These are phyloP conservation scores for Chlamydotis undulata DNA, from an alignment of 2,113 vertebrate species.

Conservation along the genomic window DNA sequence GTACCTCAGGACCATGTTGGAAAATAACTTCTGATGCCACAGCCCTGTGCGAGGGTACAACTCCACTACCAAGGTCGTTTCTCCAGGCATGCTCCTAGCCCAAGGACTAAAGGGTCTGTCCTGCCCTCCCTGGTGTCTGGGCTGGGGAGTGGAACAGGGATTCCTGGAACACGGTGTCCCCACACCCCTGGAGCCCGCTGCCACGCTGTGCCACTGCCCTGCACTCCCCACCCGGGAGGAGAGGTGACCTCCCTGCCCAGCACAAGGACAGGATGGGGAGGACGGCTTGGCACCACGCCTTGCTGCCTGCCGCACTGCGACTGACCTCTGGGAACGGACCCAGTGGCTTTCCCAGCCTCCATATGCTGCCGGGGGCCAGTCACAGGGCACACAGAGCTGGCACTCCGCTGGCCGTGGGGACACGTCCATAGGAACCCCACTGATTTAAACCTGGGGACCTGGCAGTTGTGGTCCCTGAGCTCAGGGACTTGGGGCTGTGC, in stretches of 20 bases:
- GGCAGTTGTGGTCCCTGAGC: background rate
- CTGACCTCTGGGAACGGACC: background rate
- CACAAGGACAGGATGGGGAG: fast-evolving
- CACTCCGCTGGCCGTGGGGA: background rate
- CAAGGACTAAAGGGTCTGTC: background rate
- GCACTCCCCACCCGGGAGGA: background rate
- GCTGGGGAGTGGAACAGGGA: background rate
- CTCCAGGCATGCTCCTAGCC: background rate
- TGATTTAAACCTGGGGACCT: background rate
- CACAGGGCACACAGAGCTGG: background rate
- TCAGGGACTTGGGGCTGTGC: background rate
- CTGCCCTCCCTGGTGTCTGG: background rate
- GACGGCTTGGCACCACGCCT: background rate
- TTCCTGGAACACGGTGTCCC: background rate
- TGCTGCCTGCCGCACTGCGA: background rate
- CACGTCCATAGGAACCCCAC: fast-evolving
- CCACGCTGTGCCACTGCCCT: background rate
- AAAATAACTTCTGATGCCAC: background rate
- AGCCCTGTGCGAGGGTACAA: fast-evolving
- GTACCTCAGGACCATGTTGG: background rate
- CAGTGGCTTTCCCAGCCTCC: background rate
- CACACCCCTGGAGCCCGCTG: fast-evolving
- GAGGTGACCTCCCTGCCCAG: fast-evolving
- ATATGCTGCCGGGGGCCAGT: background rate
- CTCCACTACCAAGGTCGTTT: background rate